Percentiles rank a stretch among this genome's conserved stretches.
Evolutionary conservation across 2,797 vertebrate genomes (phyloP).

Genomic region (Alfaro cultratus): DNA sequence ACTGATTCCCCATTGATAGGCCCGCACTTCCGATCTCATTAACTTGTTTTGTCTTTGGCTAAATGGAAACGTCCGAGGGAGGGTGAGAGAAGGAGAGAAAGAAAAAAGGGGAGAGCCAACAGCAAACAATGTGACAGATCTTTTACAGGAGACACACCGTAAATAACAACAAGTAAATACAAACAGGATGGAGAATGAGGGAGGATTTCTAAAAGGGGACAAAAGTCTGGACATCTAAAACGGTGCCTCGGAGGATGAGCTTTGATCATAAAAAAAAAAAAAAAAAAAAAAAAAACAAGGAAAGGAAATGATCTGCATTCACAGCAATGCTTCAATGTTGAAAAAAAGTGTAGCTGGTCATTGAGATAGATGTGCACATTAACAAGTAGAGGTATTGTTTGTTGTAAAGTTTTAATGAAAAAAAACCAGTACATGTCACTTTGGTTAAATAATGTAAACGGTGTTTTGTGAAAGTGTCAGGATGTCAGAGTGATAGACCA

Average conservation of each 20-base stretch:
- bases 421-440: constrained; percentile 12
- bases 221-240: constrained; percentile 33
- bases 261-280: constrained; percentile 19
- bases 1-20: constrained; percentile 81
- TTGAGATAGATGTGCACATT: background rate
- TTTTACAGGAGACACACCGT: constrained; percentile 61
- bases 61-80: constrained; percentile 73
- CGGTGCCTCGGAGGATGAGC: background rate
- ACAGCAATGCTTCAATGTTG: background rate
- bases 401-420: background rate
- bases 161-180: constrained; percentile 79
- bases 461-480: background rate
- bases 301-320: constrained; percentile 8
- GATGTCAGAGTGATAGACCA: background rate
- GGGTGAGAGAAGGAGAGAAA: constrained; percentile 55
- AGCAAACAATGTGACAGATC: constrained; percentile 67
- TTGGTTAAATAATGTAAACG: background rate
- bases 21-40: constrained; percentile 83
- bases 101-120: constrained; percentile 59
- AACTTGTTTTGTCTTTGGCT: constrained; percentile 83
- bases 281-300: constrained; percentile 7
- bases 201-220: constrained; percentile 42
- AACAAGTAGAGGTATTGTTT: background rate
- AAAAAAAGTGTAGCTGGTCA: background rate
- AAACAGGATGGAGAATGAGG: constrained; percentile 68